A percentile compares a stretch with the other conserved stretches of the same genome.
Evolutionary conservation across 2,797 vertebrate species (phyloP).

Genomic region (Propithecus perrieri): DNA sequence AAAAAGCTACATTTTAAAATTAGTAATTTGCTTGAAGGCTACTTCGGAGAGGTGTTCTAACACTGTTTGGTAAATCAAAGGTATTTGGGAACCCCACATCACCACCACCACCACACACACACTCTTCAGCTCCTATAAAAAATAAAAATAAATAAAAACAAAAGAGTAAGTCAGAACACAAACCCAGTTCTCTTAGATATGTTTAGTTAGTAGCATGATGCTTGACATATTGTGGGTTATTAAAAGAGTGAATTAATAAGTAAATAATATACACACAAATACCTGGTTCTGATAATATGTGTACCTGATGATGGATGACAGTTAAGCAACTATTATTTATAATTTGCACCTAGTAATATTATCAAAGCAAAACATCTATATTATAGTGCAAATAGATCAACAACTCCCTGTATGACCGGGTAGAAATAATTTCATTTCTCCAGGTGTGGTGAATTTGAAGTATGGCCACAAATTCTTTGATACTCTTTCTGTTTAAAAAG

Average conservation of each 20-base stretch:
- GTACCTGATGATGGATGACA: not conserved
- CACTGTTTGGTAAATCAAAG: not conserved
- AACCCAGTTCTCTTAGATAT: slow-evolving; percentile 20
- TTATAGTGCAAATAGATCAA: not conserved
- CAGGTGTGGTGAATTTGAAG: not conserved
- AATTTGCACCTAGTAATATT: not conserved
- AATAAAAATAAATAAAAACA: not conserved
- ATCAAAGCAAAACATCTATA: slow-evolving; percentile 18
- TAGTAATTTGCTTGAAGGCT: slow-evolving; percentile 5
- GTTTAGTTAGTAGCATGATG: slow-evolving; percentile 33
- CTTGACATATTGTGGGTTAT: not conserved
- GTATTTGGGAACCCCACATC: not conserved
- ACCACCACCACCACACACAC: not conserved
- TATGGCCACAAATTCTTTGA: not conserved
- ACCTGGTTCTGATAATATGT: not conserved
- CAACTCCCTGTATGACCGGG: not conserved
- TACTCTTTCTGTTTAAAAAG: not conserved
- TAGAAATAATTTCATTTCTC: slow-evolving; percentile 10
- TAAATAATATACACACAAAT: not conserved
- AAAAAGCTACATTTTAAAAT: slow-evolving; percentile 33
- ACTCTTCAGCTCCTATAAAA: not conserved
- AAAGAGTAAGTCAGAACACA: not conserved
- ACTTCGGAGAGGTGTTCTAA: not conserved
- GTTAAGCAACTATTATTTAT: not conserved
- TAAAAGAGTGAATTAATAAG: not conserved